Evolutionary conservation across 2,797 vertebrate genomes (phyloP), one percentile per base, ranked within the genome.

Genomic region (Varecia variegata): DNA sequence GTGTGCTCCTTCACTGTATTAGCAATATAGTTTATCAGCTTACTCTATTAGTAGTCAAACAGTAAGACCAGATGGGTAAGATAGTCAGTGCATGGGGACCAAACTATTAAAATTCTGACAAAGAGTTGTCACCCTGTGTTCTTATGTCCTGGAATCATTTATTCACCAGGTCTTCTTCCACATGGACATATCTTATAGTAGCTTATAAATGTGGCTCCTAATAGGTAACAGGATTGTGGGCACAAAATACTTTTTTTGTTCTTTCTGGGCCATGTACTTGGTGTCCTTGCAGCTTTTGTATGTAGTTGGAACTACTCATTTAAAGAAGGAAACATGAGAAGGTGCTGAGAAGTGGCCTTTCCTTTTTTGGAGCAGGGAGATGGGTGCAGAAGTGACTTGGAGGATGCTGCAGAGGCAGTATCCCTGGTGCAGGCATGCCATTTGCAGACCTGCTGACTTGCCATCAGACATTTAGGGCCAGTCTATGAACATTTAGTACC

Each of bases 1-100:
- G 43, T 5, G 38, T 5, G 13, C 11, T 10, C 21, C 38, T 80
- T 14, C 3, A 1, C 27, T 0, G 0, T 6, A 1, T 40, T 27
- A 18, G 11, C 10, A 0, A 1, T 25, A 14, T 1, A 1, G 11
- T 50, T 45, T 20, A 30, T 84, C 12, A n/a, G 7, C 7, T 1
- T 14, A 5, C 8, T 43, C 2, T 6, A 2, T 4, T 14, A 7
- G 25, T 52, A 4, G 25, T 43, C 43, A 60, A 2, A 25, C 9
- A 11, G 10, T 23, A 5, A 21, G 45, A n/a, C 21, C 70, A 1
- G 20, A 5, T 38, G 38, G 58, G 38, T 54, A 32, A 70, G 50
- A 18, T n/a, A 23, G 20, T n/a, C 52, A 13, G 0, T 45, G 18
- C 3, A 1, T 30, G 20, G 11, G 54, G 68, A 54, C 23, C 65